Percentiles rank a stretch among this genome's conserved stretches.
These are phyloP conservation scores for Diabrotica virgifera DNA, from an alignment of 1,140 invertebrate species.

Conservation along the genomic window DNA sequence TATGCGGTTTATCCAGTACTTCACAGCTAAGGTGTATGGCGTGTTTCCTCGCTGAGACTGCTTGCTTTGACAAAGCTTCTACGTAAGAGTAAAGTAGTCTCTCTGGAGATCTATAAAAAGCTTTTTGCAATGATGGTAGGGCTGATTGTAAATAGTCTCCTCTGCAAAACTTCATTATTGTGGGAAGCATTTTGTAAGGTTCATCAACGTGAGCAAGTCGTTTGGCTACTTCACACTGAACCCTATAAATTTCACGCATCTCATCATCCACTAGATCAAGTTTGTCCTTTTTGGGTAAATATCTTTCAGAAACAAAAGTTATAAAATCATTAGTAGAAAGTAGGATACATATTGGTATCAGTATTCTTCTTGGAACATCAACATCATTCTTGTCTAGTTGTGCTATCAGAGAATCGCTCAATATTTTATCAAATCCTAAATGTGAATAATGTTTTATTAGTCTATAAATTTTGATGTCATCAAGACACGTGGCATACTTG, in stretches of 20 bases:
- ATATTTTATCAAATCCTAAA: slow-evolving; percentile 21
- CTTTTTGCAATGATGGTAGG: slow-evolving; percentile 13
- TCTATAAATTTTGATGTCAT: not conserved
- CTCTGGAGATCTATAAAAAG: slow-evolving; percentile 20
- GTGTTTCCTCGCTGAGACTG: slow-evolving; percentile 23
- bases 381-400: not conserved
- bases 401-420: not conserved
- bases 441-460: slow-evolving; percentile 17
- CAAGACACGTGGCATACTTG: not conserved
- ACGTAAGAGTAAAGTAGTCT: slow-evolving; percentile 14
- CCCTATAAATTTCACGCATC: slow-evolving; percentile 15
- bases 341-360: slow-evolving; percentile 5
- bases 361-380: not conserved
- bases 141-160: slow-evolving; percentile 24
- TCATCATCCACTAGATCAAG: slow-evolving; percentile 18
- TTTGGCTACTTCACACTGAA: slow-evolving; percentile 18
- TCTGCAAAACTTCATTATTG: slow-evolving; percentile 18
- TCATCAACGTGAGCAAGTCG: not conserved
- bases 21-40: slow-evolving; percentile 20
- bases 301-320: slow-evolving; percentile 4
- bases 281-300: slow-evolving; percentile 16
- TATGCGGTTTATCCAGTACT: slow-evolving; percentile 4
- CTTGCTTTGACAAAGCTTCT: slow-evolving; percentile 16
- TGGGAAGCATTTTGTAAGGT: slow-evolving; percentile 10
- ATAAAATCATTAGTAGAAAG: slow-evolving; percentile 15